A percentile compares a stretch with the other conserved stretches of the same genome.
Conservation (phyloP, 2,113 vertebrate genomes). For the Oncorhynchus mykiss region DNA sequence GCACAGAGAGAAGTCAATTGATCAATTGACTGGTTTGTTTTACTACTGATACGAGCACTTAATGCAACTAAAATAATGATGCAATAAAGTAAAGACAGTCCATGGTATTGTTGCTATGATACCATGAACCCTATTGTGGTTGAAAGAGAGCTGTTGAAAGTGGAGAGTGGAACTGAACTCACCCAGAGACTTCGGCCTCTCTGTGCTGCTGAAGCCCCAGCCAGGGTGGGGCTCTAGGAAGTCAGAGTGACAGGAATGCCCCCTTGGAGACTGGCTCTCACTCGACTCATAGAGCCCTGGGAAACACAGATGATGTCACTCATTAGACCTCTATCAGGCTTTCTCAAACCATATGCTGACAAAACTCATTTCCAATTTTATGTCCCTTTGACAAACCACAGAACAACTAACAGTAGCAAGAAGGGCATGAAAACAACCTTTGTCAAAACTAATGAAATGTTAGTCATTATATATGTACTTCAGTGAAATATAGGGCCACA, state of each 20-base stretch:
- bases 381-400: no score
- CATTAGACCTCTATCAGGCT: conserved; percentile 3
- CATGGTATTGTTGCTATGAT: background rate
- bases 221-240: conserved; percentile 65
- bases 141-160: no score
- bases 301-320: conserved; percentile 20
- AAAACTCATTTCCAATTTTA: no score
- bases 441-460: no score
- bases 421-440: no score
- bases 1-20: background rate
- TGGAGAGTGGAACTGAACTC: conserved; percentile 48
- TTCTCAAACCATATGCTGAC: no score
- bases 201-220: conserved; percentile 67
- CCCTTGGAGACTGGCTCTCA: conserved; percentile 77
- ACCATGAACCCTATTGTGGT: background rate
- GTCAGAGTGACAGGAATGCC: conserved; percentile 70
- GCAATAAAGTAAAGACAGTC: background rate
- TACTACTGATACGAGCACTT: background rate
- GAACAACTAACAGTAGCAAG: no score
- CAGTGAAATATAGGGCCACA: no score
- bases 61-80: background rate
- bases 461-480: no score
- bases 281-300: conserved; percentile 80
- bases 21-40: background rate
- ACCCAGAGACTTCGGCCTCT: conserved; percentile 87